Base-by-base conservation (phyloP, 30 jellyfish, hydroid and myxozoan genomes). In the Cassiopea andromeda region DNA sequence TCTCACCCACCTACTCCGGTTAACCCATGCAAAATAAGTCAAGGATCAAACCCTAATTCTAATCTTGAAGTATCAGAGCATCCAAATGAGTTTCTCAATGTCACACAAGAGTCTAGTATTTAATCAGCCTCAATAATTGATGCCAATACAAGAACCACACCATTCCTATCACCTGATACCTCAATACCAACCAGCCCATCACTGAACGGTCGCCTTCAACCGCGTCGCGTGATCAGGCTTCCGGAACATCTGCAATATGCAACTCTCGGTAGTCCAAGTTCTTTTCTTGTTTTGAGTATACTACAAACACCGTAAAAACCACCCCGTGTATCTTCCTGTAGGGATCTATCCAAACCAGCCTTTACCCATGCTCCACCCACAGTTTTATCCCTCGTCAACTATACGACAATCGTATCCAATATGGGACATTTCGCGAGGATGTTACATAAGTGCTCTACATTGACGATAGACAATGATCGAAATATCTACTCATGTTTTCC, bases 1-100 rank as follows among this genome's bases (percentile, higher is more conserved):
- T 45, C 85, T 76, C 85, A 71, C 18, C 71, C 3, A 71, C 85
- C 85, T 18, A 76, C 85, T 48, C 70, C 70, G 85, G 10, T 76
- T 76, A 4, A 76, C 47, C 69, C 61, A 54, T 71, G 69, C 47
- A 71, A 76, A 76, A 76, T 61, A 46, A 76, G 47, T 54, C 72
- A 2, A 48, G 69, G 49, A 38, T 7, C 46, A 48, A 71, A 76
- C 49, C 38, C 70, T 44, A 61, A 43, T 2, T 70, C 47, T 61
- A 44, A 46, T 18, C 49, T 61, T 8, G 71, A 46, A 43, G 44
- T 76, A 7, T 71, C 19, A 76, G 85, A 44, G 47, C 69, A 9
- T 76, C 85, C 71, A 48, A 59, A 76, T 15, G 85, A 46, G 44
- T 61, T 71, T 43, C 44, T 27, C 47, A 5, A 5, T 48, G 44